phyloP scores from a whole-genome alignment of 1,140 invertebrate genomes.

The Gryllus bimaculatus region DNA sequence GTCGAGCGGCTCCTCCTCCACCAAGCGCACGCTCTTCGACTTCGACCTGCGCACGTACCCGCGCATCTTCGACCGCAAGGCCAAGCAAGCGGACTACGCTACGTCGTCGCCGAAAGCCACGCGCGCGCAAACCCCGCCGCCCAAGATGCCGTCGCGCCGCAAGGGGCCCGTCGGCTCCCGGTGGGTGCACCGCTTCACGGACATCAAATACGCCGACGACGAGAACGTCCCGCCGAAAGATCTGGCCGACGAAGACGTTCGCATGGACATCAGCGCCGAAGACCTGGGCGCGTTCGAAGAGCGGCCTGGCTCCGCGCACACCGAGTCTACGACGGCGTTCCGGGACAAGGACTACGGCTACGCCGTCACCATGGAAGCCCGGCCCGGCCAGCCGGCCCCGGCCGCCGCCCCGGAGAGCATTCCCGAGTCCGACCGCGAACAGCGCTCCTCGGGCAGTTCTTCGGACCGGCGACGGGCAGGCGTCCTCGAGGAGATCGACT shows the following conservation, averaged over 20 bases:
- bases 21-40: slow-evolving; percentile 45
- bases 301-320: background rate
- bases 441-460: slow-evolving; percentile 40
- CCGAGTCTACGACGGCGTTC: slow-evolving; percentile 24
- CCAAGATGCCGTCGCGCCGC: slow-evolving; percentile 33
- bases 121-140: slow-evolving; percentile 34
- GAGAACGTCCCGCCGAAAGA: slow-evolving; percentile 19
- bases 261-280: slow-evolving; percentile 7
- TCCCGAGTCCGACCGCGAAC: slow-evolving; percentile 35
- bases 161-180: slow-evolving; percentile 34
- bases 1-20: slow-evolving; percentile 39
- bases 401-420: slow-evolving; percentile 10
- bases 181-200: slow-evolving; percentile 42
- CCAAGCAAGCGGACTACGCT: slow-evolving; percentile 34
- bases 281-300: slow-evolving; percentile 11
- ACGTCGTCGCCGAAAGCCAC: slow-evolving; percentile 30
- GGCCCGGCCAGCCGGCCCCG: background rate
- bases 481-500: slow-evolving; percentile 72
- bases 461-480: slow-evolving; percentile 42
- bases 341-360: slow-evolving; percentile 26
- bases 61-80: slow-evolving; percentile 55
- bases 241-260: background rate
- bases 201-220: slow-evolving; percentile 25
- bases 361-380: slow-evolving; percentile 24
- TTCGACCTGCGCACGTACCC: slow-evolving; percentile 69